Percentiles rank a stretch among this genome's conserved stretches.
These are phyloP conservation scores for Tyria jacobaeae DNA, from an alignment of 2,888 invertebrate genomes.

Conservation along the genomic window DNA sequence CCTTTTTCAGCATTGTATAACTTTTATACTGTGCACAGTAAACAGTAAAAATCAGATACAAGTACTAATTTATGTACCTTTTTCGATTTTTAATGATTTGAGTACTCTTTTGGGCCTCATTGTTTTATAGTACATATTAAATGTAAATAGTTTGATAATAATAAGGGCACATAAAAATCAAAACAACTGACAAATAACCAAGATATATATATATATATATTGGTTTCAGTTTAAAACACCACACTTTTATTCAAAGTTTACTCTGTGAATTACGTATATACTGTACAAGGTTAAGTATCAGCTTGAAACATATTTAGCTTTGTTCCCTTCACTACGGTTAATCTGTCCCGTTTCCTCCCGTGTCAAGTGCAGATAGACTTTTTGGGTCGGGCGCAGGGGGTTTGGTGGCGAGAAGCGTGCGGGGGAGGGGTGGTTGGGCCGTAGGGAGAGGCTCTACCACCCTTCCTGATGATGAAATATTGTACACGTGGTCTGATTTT, in stretches of 20 bases:
- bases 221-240: neutral
- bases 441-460: slow-evolving; percentile 58
- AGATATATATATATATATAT: no score
- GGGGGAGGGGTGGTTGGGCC: slow-evolving; percentile 60
- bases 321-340: slow-evolving; percentile 86
- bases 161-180: neutral
- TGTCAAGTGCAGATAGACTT: slow-evolving; percentile 87
- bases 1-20: slow-evolving; percentile 82
- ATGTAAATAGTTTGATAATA: neutral
- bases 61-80: slow-evolving; percentile 12
- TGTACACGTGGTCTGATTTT: slow-evolving; percentile 91
- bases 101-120: slow-evolving; percentile 1
- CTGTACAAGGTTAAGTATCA: slow-evolving; percentile 79
- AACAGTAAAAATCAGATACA: slow-evolving; percentile 38
- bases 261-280: slow-evolving; percentile 65
- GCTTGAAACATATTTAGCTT: slow-evolving; percentile 86
- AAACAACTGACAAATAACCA: neutral
- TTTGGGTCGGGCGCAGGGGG: slow-evolving; percentile 77
- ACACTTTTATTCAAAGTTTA: slow-evolving; percentile 2
- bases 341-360: slow-evolving; percentile 86
- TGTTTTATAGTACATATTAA: slow-evolving; percentile 1
- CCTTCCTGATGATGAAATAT: slow-evolving; percentile 90
- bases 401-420: slow-evolving; percentile 39
- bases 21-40: slow-evolving; percentile 66
- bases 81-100: slow-evolving; percentile 4